Base-by-base conservation (phyloP, 2,888 invertebrate genomes). In the Biston stratarius region DNA sequence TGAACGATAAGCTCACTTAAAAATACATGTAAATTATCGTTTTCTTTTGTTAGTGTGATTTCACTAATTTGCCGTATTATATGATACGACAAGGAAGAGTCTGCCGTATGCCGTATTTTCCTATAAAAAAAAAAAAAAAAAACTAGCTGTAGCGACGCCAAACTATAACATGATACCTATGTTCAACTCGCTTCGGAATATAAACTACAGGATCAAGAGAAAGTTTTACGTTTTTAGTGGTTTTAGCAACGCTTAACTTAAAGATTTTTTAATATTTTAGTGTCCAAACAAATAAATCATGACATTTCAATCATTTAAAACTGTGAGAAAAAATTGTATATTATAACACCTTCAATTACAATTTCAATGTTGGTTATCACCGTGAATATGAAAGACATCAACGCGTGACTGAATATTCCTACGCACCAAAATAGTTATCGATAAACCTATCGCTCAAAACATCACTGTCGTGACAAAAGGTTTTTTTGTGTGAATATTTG, bases 301-400 rank as follows among this genome's bases (percentile, higher is more conserved):
- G 24, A 2, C 3, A 24, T 24, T 24, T 24, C 24, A 24, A 24
- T 24, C n/a, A 24, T 24, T 24, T 24, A 24, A 24, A 24, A 24
- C 24, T 24, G n/a, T n/a, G 1, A 24, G 3, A 24, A 24, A 24
- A 24, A 24, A 24, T 24, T 24, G 24, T 24, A n/a, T n/a, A n/a
- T n/a, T n/a, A n/a, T n/a, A 24, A 24, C 24, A 24, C 3, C 24
- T 24, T 24, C 24, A 24, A 3, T 24, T 24, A 40, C 1, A 40
- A 40, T n/a, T n/a, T n/a, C n/a, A n/a, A 45, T 71, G 42, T 69
- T 61, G 15, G 55, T 34, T 40, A 71, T 61, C 55, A 57, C 15
- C 56, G 45, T 53, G 24, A 14, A 40, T 59, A 48, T 60, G 69
- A 73, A 72, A 70, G 71, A 74, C 69, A 69, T 71, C 61, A 72